phyloP scores from a whole-genome alignment of 1,140 invertebrate genomes.

The Bradysia coprophila region DNA sequence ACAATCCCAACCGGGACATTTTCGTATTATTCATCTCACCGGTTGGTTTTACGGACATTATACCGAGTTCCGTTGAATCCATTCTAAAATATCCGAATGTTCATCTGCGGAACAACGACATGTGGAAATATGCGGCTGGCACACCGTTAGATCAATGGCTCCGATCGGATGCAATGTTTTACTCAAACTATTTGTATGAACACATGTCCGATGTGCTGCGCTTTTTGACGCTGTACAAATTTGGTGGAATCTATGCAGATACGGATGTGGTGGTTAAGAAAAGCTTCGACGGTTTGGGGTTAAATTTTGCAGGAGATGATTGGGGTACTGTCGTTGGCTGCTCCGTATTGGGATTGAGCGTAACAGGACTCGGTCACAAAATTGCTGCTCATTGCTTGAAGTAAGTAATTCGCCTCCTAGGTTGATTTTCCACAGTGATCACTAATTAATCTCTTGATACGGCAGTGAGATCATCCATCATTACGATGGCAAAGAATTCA shows the following conservation, averaged over 20 bases:
- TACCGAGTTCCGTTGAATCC: slow-evolving; percentile 13
- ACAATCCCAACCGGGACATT: slow-evolving; percentile 35
- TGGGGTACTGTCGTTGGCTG: slow-evolving; percentile 35
- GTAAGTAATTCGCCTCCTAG: neutral
- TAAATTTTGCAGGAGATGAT: slow-evolving; percentile 45
- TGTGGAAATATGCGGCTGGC: slow-evolving; percentile 31
- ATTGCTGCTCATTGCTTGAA: slow-evolving; percentile 34
- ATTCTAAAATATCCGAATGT: slow-evolving; percentile 36
- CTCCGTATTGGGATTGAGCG: slow-evolving; percentile 41
- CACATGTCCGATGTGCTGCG: slow-evolving; percentile 50
- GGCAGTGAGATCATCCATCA: slow-evolving; percentile 33
- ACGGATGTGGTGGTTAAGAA: slow-evolving; percentile 51
- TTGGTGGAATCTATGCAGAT: slow-evolving; percentile 59
- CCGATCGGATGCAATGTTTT: slow-evolving; percentile 29
- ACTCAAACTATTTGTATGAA: slow-evolving; percentile 28
- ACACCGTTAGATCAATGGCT: slow-evolving; percentile 43
- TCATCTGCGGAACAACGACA: slow-evolving; percentile 30
- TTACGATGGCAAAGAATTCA: slow-evolving; percentile 44
- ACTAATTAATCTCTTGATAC: neutral
- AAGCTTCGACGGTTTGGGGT: slow-evolving; percentile 31
- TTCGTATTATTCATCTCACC: slow-evolving; percentile 34
- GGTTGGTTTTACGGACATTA: slow-evolving; percentile 14
- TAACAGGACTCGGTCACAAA: slow-evolving; percentile 30
- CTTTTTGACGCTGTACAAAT: slow-evolving; percentile 54
- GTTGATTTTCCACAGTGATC: neutral